Base-by-base conservation (phyloP, 2,797 vertebrate species). In the Platalea minor region DNA sequence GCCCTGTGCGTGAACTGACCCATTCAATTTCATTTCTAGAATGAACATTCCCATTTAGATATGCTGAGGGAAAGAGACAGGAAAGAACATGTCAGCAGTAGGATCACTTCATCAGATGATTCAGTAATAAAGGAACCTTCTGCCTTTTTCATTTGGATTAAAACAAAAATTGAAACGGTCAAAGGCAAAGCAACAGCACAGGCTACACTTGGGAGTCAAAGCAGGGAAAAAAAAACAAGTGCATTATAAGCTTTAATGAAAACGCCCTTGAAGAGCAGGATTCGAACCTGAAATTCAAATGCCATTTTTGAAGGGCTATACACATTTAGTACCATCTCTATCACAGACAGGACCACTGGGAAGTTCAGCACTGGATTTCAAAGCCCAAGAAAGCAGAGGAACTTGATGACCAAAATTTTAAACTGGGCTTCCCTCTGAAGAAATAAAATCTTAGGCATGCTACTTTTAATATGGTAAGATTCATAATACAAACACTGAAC, bases 21-120 rank as follows among this genome's bases (percentile, higher is more conserved):
- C 89, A 72, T 56, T 93, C 91, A 86, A 23, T 70, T 35, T 70
- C 74, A 75, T 69, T 91, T 78, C 91, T 96, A 89, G 91, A 89
- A 37, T 85, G 80, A 91, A 67, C 64, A 43, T 18, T 48, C 57
- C 65, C 84, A 85, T 43, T 81, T 50, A 95, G 74, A 51, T 57
- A 76, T 31, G 78, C 75, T 82, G 57, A 75, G 87, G 69, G 35
- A 92, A 74, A 76, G 64, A 89, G 77, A 78, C 69, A 85, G 92
- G 69, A 92, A 54, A 81, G 84, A 89, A 76, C 45, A 60, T 3
- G n/a, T 91, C 94, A 95, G 77, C 87, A 89, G 61, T 7, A 43
- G 48, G 57, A 60, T 67, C 76, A 50, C 65, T 80, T 84, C 46
- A 59, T 35, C 45, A 43, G 43, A 17, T 13, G 17, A 69, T 29